Evolutionary conservation across 92 coral and sea anemone species (phyloP).

Genomic region (Heteractis magnifica): DNA sequence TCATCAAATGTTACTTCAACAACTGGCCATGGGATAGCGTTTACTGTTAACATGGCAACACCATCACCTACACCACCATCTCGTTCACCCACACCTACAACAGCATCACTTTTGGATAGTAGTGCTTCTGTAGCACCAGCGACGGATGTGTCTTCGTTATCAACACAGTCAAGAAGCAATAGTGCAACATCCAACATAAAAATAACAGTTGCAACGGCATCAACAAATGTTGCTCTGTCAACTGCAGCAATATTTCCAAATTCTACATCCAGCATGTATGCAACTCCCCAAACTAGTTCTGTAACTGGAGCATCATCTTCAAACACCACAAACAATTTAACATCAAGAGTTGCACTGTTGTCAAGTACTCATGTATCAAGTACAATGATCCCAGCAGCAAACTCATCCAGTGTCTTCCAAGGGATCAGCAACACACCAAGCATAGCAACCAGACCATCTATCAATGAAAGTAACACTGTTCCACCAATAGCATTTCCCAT

Average conservation of each 20-base stretch:
- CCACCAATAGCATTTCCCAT: conserved; percentile 21
- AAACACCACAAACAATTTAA: background rate
- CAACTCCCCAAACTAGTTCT: background rate
- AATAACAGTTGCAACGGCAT: background rate
- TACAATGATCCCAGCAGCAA: background rate
- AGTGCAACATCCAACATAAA: background rate
- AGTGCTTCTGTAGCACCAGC: background rate
- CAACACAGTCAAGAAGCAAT: background rate
- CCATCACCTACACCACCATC: background rate
- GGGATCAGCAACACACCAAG: background rate
- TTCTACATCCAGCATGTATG: background rate
- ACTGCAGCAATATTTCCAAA: background rate
- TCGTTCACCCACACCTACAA: background rate
- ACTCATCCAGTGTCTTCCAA: background rate
- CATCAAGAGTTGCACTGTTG: background rate
- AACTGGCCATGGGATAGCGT: too few relatives aligned
- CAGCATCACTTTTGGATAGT: background rate
- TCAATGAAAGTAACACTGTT: conserved; percentile 1
- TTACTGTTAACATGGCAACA: background rate
- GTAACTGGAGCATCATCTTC: background rate
- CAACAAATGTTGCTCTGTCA: background rate
- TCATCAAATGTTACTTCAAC: background rate
- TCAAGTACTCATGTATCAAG: background rate
- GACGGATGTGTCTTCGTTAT: background rate
- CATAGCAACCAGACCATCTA: background rate